These are phyloP conservation scores for Xenus cinereus DNA, from an alignment of 2,113 vertebrate species.

Conservation along the genomic window DNA sequence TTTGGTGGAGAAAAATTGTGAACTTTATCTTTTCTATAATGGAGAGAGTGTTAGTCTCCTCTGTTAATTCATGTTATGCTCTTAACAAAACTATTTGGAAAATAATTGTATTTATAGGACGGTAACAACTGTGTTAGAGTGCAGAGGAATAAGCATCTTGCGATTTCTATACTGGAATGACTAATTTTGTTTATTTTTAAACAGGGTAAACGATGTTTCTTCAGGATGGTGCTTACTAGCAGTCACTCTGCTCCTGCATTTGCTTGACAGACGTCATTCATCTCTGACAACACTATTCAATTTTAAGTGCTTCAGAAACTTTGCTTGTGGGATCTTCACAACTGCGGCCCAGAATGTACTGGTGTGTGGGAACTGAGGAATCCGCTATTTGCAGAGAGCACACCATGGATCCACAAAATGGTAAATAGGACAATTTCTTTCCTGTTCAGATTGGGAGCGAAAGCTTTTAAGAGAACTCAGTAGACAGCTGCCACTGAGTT, in stretches of 20 bases:
- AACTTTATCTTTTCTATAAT: background rate
- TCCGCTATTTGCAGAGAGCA: constrained; percentile 48
- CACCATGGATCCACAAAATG: constrained; percentile 72
- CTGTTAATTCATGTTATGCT: background rate
- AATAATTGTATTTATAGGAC: background rate
- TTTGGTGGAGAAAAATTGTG: background rate
- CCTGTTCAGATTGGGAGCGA: background rate
- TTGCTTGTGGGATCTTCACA: background rate
- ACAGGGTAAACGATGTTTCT: background rate
- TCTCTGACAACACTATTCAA: background rate
- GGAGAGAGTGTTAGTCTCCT: background rate
- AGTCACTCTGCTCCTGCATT: background rate
- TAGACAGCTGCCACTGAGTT: background rate
- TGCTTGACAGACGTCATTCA: background rate
- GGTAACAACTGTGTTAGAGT: background rate
- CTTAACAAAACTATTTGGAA: background rate
- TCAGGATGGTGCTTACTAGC: background rate
- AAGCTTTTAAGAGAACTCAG: background rate
- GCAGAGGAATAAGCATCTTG: background rate
- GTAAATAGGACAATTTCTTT: constrained; percentile 61
- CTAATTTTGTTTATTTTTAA: background rate
- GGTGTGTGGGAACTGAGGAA: constrained; percentile 79
- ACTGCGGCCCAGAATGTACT: constrained; percentile 79
- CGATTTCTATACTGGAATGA: rapidly evolving
- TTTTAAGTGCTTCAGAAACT: constrained; percentile 8